These are phyloP conservation scores for Podilymbus podiceps DNA, from an alignment of 2,113 vertebrate species.

Conservation along the genomic window DNA sequence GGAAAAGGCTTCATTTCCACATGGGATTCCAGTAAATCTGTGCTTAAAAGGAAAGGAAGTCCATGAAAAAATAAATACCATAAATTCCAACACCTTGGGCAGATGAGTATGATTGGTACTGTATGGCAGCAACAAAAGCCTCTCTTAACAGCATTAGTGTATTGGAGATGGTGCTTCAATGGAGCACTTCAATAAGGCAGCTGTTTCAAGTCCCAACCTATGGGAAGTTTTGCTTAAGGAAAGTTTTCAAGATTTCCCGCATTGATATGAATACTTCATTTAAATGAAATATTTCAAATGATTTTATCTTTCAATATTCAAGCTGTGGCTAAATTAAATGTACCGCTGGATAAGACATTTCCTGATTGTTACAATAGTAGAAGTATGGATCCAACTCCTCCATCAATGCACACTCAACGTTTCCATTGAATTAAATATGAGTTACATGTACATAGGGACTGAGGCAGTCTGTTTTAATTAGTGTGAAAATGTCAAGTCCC, in stretches of 20 bases:
- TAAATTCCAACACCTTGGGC: background rate
- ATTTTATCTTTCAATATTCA: background rate
- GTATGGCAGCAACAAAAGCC: background rate
- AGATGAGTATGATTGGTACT: background rate
- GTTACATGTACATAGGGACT: constrained; percentile 46
- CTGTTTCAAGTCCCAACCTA: background rate
- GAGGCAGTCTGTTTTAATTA: constrained; percentile 50
- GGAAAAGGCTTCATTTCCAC: background rate
- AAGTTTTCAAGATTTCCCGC: background rate
- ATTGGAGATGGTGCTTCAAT: background rate
- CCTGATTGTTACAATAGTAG: background rate
- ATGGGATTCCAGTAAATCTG: background rate
- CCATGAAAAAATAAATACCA: background rate
- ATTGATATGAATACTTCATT: background rate
- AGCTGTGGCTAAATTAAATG: background rate
- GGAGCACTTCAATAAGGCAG: too few relatives aligned
- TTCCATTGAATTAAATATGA: constrained; percentile 67
- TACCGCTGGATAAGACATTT: background rate
- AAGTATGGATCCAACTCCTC: background rate
- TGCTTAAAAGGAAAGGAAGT: background rate
- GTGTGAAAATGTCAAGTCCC: constrained; percentile 55
- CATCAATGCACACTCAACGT: background rate
- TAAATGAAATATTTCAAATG: background rate
- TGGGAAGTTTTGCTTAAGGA: background rate
- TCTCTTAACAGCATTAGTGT: background rate